Base-by-base conservation (phyloP, 2,797 vertebrate species). In the Neosalanx taihuensis region DNA sequence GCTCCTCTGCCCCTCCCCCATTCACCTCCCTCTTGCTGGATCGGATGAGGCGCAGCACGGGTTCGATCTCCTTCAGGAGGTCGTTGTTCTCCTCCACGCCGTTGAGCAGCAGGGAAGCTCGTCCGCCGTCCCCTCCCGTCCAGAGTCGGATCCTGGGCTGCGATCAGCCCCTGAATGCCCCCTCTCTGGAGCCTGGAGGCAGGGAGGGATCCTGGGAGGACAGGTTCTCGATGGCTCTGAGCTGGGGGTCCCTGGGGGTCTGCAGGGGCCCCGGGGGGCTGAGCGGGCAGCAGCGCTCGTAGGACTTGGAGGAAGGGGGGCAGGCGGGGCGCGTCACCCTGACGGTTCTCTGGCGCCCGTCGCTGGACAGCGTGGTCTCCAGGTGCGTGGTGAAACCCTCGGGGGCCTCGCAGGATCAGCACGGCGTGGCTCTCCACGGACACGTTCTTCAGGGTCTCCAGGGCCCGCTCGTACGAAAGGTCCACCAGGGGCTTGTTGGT, bases 341-440 rank as follows among this genome's bases (percentile, higher is more conserved):
- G 73, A 98, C 87, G 1, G 96, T 99, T 85, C 95, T 95, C 1
- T 96, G 95, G 0, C 94, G 94, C n/a, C 97, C 97, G 0, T 99
- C 97, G 0, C 95, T 93, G 0, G 93, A 81, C 7, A 99, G 94
- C 0, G 97, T 99, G 85, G 97, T 99, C 89, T 99, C 97, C 87
- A 99, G 87, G 85, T 99, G 96, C 5, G 97, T 98, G 82, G 95
- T 97, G 90, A 96, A 99, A 65, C 97, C 97, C 89, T 99, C 97
- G 0, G 97, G 97, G 35, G n/a, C 97, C 97, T 0, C 96, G 91
- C 71, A 99, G 93, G 78, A 99, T 97, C 72, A 99, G 94, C 31
- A 97, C 95, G 4, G 96, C 97, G 0, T 97, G 95, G 77, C 94
- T 97, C 87, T 98, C 97, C 0, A 96, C 93, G 0, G 91, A 92